Percentiles rank a stretch among this genome's conserved stretches.
phyloP scores from a whole-genome alignment of 2,113 vertebrate genomes.

The Pseudonaja textilis region DNA sequence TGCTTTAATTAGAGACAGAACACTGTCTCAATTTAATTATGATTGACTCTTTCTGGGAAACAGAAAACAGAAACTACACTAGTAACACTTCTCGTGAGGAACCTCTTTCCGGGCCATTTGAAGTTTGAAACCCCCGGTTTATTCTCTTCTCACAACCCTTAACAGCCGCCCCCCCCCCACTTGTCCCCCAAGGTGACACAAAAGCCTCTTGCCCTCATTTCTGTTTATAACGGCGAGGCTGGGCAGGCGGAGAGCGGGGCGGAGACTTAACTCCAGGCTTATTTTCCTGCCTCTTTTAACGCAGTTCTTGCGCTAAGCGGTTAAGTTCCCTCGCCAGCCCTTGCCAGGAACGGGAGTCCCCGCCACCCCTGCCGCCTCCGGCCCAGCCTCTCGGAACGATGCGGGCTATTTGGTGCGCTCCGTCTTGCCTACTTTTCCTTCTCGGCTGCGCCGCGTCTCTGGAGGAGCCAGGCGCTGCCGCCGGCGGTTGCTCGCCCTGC shows the following conservation, averaged over 20 bases:
- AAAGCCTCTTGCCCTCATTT: neutral
- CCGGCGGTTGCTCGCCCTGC: constrained; percentile 71
- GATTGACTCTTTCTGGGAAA: neutral
- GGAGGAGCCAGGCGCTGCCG: constrained; percentile 2
- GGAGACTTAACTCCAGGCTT: neutral
- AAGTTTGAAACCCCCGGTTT: neutral
- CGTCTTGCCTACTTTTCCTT: constrained; percentile 30
- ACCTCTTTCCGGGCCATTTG: neutral
- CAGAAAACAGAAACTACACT: neutral
- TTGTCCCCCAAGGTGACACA: neutral
- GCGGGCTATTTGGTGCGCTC: neutral
- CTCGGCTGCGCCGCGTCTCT: constrained; percentile 35
- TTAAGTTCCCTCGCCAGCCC: neutral
- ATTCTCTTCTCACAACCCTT: neutral
- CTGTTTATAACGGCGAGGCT: neutral
- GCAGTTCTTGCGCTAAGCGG: neutral
- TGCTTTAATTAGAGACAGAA: neutral
- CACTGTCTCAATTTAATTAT: neutral
- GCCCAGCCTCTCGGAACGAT: neutral
- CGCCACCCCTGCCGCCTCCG: no score
- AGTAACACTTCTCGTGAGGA: neutral
- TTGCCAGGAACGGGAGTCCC: neutral
- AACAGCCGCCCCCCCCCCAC: no score
- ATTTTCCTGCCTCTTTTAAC: neutral
- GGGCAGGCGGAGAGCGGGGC: neutral